Base-by-base conservation (phyloP, 2,797 vertebrate genomes). In the Selene dorsalis region DNA sequence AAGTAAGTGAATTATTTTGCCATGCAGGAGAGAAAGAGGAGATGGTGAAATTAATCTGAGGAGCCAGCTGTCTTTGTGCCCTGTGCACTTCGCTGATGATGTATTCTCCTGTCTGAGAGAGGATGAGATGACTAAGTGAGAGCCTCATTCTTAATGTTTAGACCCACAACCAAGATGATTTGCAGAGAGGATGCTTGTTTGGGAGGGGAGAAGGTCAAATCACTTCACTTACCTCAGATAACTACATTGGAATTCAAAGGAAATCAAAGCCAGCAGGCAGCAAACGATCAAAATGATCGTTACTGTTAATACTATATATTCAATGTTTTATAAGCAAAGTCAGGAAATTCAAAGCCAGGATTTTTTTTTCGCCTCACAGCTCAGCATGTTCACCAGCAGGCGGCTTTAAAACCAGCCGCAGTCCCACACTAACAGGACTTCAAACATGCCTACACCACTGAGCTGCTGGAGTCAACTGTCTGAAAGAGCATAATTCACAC, bases 21-120 rank as follows among this genome's bases (percentile, higher is more conserved):
- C 47, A 32, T 22, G 50, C 58, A 78, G 72, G 73, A 26, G 77
- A 81, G 78, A 84, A 89, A 85, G 71, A 70, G 67, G 76, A 90
- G 77, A 81, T 66, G 78, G 65, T 84, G 86, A 83, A 88, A 90
- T 87, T 79, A 91, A 93, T 92, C 83, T 69, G 87, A 85, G 83
- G 81, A 90, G 89, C 85, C 85, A 85, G 86, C 84, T 84, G 77
- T 89, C 91, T 92, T 92, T 93, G 90, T 92, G 67, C 65, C 57
- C 71, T 0, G 58, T 82, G 86, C 91, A 91, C 84, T 93, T 80
- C 7, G 60, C 83, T 85, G 88, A 91, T 93, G 88, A 89, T 91
- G 85, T 88, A 86, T 84, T 83, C 83, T 87, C 39, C 66, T 63
- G 75, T 87, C 83, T 81, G 75, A 84, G 70, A 76, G 73, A 67